phyloP scores from a whole-genome alignment of 2,113 vertebrate genomes.

The Cygnus buccinator region DNA sequence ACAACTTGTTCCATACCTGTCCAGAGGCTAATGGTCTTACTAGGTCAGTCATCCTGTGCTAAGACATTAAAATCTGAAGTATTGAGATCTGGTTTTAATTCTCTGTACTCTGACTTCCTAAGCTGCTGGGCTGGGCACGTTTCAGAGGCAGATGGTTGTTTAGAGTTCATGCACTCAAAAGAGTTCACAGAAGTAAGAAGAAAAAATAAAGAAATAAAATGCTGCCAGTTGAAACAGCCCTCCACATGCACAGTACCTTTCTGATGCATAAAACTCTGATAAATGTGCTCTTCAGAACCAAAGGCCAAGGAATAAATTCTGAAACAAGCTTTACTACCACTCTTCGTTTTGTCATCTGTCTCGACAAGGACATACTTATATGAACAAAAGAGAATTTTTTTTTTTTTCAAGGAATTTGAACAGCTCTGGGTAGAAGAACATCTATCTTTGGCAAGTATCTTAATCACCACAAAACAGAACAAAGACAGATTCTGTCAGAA shows the following conservation, averaged over 20 bases:
- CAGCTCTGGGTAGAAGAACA: neutral
- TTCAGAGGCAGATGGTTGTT: conserved; percentile 42
- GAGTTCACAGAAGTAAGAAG: conserved; percentile 11
- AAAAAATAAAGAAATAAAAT: conserved; percentile 1
- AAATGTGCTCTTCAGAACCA: neutral
- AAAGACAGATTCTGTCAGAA: neutral
- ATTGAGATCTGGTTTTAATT: conserved; percentile 56
- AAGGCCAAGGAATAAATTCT: neutral
- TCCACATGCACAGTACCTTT: neutral
- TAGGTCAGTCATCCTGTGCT: neutral
- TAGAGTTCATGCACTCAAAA: conserved; percentile 13
- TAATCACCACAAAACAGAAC: neutral
- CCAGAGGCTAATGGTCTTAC: neutral
- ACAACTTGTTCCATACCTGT: conserved; percentile 2
- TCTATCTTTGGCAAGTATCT: neutral
- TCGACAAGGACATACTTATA: neutral
- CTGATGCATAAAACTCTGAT: neutral
- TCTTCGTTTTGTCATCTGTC: neutral
- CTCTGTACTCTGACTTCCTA: conserved; percentile 44
- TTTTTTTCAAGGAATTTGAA: neutral
- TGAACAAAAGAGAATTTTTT: neutral
- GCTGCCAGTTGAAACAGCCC: neutral
- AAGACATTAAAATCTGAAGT: conserved; percentile 5
- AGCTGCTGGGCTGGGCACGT: conserved; percentile 42
- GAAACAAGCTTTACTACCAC: neutral